Base-by-base conservation (phyloP, 2,797 vertebrate species). In the Brotula barbata region DNA sequence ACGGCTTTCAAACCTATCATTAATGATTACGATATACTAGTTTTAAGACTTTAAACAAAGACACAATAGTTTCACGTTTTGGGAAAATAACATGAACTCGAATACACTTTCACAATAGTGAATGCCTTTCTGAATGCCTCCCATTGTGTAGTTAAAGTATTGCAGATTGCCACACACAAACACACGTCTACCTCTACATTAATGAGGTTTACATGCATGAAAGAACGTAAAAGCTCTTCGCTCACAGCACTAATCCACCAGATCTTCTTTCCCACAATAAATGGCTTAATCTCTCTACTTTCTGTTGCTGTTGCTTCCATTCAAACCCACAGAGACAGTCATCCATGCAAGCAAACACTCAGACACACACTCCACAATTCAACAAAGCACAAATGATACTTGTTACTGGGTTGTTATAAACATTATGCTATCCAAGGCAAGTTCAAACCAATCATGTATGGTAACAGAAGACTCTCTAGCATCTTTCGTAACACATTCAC, bases 231-330 rank as follows among this genome's bases (percentile, higher is more conserved):
- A 31, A 53, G 10, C 20, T 19, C 33, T 56, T 45, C 44, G 34
- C 33, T 68, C 50, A 42, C 47, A 50, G 46, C 43, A 45, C 14
- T 49, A 70, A 68, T 74, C 68, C 51, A 57, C 21, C 3, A 42
- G 41, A 25, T 60, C 31, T 15, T 43, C 8, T 47, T 61, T 51
- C 43, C 64, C 25, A 70, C 37, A 33, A 50, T 40, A 58, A 46
- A 60, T 17, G 16, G 19, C 42, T 46, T 49, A 31, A 66, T 59
- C 42, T 67, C 37, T 52, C 40, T 58, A 23, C 17, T 48, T 28
- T 33, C 43, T 48, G 8, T 36, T 28, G 4, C 25, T 28, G 4
- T 28, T 28, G 25, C 15, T 28, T 13, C 21, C 51, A 33, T 41
- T 37, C 34, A 7, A 51, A 33, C 22, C 14, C 43, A 37, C 21